A percentile compares a stretch with the other conserved stretches of the same genome.
Evolutionary conservation across 2,113 vertebrate species (phyloP).

Genomic region (Prunella himalayana): DNA sequence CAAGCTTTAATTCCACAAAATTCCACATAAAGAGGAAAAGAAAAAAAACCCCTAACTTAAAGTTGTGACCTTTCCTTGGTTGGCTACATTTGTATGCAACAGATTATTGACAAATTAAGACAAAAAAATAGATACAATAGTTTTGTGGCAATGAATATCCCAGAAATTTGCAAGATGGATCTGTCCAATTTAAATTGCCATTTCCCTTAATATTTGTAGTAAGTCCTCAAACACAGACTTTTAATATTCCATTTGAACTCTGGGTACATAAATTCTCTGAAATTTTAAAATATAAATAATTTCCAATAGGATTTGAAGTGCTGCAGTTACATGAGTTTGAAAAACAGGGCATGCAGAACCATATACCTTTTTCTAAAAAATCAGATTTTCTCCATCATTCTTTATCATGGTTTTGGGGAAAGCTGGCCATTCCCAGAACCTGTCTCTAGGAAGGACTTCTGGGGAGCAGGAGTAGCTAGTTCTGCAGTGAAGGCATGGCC

Average conservation of each 20-base stretch:
- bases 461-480: not conserved
- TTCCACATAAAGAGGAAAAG: not conserved
- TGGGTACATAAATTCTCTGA: not conserved
- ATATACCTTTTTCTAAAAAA: not conserved
- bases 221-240: not conserved
- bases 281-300: not conserved
- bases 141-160: not conserved
- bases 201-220: not conserved
- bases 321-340: not conserved
- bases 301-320: not conserved
- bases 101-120: not conserved
- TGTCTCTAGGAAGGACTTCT: not conserved
- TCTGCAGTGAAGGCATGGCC: not conserved
- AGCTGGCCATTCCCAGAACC: not conserved
- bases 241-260: not conserved
- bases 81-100: slow-evolving; percentile 22
- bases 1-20: slow-evolving; percentile 31
- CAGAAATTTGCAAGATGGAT: slow-evolving; percentile 26
- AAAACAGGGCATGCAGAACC: not conserved
- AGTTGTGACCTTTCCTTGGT: not conserved
- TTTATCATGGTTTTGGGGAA: not conserved
- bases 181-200: not conserved
- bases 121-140: slow-evolving; percentile 1
- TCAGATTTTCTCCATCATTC: not conserved
- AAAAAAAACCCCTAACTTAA: not conserved